These are phyloP conservation scores for Austrofundulus limnaeus DNA, from an alignment of 2,113 vertebrate genomes.

Conservation along the genomic window DNA sequence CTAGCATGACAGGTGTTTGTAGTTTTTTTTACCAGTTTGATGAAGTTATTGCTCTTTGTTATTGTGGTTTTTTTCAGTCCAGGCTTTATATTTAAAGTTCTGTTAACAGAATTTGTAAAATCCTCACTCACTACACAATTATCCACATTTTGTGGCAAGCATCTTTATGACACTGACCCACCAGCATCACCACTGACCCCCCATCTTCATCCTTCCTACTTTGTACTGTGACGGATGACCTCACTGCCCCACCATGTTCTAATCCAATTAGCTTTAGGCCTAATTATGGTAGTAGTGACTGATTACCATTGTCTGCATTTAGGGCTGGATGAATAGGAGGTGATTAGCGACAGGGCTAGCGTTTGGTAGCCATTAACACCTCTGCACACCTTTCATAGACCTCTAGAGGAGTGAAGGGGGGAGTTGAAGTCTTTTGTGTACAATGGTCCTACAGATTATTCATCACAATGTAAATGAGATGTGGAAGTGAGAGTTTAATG, in stretches of 20 bases:
- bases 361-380: conserved; percentile 65
- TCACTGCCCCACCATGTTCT: conserved; percentile 43
- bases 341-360: conserved; percentile 62
- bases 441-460: conserved; percentile 70
- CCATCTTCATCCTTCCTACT: conserved; percentile 10
- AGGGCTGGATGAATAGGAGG: conserved; percentile 49
- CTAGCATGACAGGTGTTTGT: too few relatives aligned
- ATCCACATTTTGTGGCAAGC: conserved; percentile 1
- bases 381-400: conserved; percentile 50
- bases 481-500: conserved; percentile 37
- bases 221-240: conserved; percentile 47
- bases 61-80: background rate
- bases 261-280: conserved; percentile 72
- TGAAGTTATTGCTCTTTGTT: background rate
- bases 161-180: conserved; percentile 10
- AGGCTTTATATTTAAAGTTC: background rate
- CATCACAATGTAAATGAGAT: conserved; percentile 52
- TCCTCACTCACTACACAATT: conserved; percentile 13
- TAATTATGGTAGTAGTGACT: conserved; percentile 72
- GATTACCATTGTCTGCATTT: conserved; percentile 67
- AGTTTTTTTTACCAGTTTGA: too few relatives aligned
- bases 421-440: conserved; percentile 44
- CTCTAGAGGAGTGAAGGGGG: conserved; percentile 32
- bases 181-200: background rate
- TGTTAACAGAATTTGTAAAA: background rate